Evolutionary conservation across 1,140 invertebrate species (phyloP), one percentile per base, ranked within the genome.

Genomic region (Holotrichia oblita): DNA sequence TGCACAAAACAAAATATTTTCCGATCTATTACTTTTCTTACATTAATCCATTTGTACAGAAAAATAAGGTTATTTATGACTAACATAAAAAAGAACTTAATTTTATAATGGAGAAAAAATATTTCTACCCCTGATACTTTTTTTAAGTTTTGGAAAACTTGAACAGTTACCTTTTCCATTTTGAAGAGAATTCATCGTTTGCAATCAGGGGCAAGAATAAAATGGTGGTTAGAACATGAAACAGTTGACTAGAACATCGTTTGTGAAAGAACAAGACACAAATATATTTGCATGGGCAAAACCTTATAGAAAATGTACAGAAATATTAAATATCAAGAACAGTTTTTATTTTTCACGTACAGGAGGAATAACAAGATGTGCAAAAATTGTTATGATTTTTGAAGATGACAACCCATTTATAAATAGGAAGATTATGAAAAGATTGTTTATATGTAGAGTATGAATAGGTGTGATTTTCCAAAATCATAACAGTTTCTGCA

Each of bases 321-420:
- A 69, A 69, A 69, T 69, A 69, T 69, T 69, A 69, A 69, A 69
- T 69, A 69, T 69, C 61, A 69, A 69, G 61, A 69, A 34, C 61
- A 34, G 61, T 69, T 69, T 48, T 61, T 20, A 22, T 69, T 69
- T 69, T 69, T 69, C 48, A 55, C 48, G 48, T 55, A 55, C 48
- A 69, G 61, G 22, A 8, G 20, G 27, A 69, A 69, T 12, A 69
- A 27, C 22, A 69, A 27, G 12, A 12, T 27, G 8, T 69, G 48
- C 48, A 17, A 27, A 69, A 27, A 27, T 10, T 69, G 61, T 14
- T 14, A 22, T 69, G 61, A 69, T 69, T 69, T n/a, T 69, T 55
- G 17, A 69, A 48, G 7, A 48, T 14, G 44, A 17, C 7, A 34
- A 34, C 4, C 1, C 4, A 34, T 34, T 34, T 34, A 34, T 34